Percentiles rank a stretch among this genome's conserved stretches.
phyloP scores from a whole-genome alignment of 2,888 invertebrate species.

The Willowsia nigromaculata region DNA sequence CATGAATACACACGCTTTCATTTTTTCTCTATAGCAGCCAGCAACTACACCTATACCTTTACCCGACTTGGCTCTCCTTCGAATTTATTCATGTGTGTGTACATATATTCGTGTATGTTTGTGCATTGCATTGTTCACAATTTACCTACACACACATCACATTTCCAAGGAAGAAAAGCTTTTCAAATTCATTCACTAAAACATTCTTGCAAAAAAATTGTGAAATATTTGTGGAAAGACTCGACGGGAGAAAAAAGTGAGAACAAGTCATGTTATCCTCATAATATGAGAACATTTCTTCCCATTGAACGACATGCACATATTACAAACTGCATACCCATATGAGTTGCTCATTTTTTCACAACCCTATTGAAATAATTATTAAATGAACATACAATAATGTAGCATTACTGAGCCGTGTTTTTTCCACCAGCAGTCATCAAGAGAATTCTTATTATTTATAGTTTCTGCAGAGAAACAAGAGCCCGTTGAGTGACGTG shows the following conservation, averaged over 20 bases:
- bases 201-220: background rate
- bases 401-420: conserved; percentile 1
- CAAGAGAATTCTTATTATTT: conserved; percentile 33
- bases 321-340: background rate
- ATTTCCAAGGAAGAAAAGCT: background rate
- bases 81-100: conserved; percentile 30
- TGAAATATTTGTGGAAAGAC: conserved; percentile 7
- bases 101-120: background rate
- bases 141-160: background rate
- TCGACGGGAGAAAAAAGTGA: background rate
- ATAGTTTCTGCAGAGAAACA: conserved; percentile 12
- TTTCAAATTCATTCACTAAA: conserved; percentile 3
- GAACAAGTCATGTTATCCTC: conserved; percentile 35
- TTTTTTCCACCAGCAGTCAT: background rate
- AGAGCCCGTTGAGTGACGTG: conserved; percentile 21
- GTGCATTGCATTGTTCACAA: background rate
- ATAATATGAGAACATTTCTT: background rate
- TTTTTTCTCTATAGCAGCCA: conserved; percentile 10
- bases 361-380: conserved; percentile 2
- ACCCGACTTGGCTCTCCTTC: background rate
- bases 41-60: background rate
- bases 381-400: conserved; percentile 34
- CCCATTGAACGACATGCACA: background rate
- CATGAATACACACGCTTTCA: conserved; percentile 59
- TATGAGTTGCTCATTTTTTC: background rate